A percentile compares a stretch with the other conserved stretches of the same genome.
These are phyloP conservation scores for Patiria miniata DNA, from an alignment of 35 echinoderm and acorn worm genomes.

Conservation along the genomic window DNA sequence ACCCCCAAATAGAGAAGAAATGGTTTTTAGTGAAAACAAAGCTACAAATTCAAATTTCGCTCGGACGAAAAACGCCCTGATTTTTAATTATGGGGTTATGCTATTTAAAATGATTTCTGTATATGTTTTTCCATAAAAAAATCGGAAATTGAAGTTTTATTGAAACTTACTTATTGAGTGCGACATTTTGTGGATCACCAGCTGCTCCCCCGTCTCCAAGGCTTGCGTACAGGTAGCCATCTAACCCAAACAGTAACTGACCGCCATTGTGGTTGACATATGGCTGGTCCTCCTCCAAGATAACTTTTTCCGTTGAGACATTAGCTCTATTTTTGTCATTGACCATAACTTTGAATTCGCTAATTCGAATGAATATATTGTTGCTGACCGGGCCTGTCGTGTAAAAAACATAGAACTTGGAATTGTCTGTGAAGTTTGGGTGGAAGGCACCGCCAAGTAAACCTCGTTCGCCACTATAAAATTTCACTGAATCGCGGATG, in stretches of 20 bases:
- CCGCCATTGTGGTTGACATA: slow-evolving; percentile 89
- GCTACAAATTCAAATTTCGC: too few species aligned
- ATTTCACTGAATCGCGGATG: slow-evolving; percentile 47
- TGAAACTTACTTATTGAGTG: too few species aligned
- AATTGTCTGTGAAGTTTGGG: slow-evolving; percentile 74
- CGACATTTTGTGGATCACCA: slow-evolving; percentile 56
- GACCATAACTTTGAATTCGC: slow-evolving; percentile 53
- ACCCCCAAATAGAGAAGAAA: too few species aligned
- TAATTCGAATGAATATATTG: slow-evolving; percentile 48
- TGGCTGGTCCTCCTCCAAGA: slow-evolving; percentile 72
- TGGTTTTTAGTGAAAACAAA: too few species aligned
- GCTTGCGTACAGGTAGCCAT: slow-evolving; percentile 81
- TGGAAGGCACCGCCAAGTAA: slow-evolving; percentile 88
- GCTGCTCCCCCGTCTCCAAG: slow-evolving; percentile 84
- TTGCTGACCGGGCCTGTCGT: neutral
- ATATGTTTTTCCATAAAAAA: too few species aligned
- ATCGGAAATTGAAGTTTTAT: too few species aligned
- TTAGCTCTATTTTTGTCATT: slow-evolving; percentile 78
- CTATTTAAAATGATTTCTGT: too few species aligned
- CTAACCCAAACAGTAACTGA: slow-evolving; percentile 74
- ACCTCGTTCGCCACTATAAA: slow-evolving; percentile 74
- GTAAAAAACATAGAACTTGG: slow-evolving; percentile 83
- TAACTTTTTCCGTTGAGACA: slow-evolving; percentile 59
- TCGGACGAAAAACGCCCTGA: too few species aligned
- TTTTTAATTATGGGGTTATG: too few species aligned